phyloP scores from a whole-genome alignment of 2,888 invertebrate genomes.

The Brenthis hecate region DNA sequence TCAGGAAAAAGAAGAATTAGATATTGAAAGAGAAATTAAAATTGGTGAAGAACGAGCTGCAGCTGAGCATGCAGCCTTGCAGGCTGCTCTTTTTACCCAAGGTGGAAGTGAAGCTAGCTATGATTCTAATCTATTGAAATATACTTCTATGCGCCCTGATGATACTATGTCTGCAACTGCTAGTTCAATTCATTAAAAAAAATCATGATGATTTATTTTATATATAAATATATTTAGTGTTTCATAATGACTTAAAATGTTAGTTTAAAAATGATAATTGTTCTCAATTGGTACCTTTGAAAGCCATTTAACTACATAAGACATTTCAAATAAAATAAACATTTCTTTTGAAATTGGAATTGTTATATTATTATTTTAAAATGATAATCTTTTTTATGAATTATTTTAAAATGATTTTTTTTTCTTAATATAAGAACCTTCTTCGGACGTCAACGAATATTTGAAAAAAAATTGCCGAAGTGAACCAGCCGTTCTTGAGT shows the following conservation, averaged over 20 bases:
- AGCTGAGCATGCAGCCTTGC: constrained; percentile 60
- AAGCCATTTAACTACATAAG: no score
- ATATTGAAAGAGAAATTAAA: constrained; percentile 59
- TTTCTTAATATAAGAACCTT: no score
- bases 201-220: constrained; percentile 12
- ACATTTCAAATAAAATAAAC: no score
- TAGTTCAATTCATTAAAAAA: constrained; percentile 49
- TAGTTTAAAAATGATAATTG: no score
- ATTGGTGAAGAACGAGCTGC: constrained; percentile 63
- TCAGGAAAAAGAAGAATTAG: constrained; percentile 61
- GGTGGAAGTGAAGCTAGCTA: constrained; percentile 71
- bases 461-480: no score
- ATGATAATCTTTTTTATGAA: no score
- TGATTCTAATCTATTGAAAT: constrained; percentile 68
- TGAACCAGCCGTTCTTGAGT: no score
- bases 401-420: no score
- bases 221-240: neutral
- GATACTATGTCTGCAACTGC: constrained; percentile 46
- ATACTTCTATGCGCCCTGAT: constrained; percentile 52
- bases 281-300: no score
- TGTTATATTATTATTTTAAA: no score
- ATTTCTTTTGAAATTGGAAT: no score
- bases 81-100: constrained; percentile 54
- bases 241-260: neutral
- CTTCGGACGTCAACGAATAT: no score